Percentiles rank a stretch among this genome's conserved stretches.
phyloP scores from a whole-genome alignment of 2,113 vertebrate species.

The Aix galericulata region DNA sequence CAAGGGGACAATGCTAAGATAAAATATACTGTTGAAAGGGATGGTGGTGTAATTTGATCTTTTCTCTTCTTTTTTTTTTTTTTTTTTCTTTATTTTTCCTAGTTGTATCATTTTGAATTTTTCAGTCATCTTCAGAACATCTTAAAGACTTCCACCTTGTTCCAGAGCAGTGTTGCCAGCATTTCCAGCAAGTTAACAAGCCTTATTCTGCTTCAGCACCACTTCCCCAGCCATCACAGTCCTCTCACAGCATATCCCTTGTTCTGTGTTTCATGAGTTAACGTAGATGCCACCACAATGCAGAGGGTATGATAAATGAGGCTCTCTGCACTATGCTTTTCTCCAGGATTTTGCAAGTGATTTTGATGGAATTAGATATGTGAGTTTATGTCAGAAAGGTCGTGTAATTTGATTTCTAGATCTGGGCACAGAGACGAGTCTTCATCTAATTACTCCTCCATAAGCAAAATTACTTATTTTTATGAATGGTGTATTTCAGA shows the following conservation, averaged over 20 bases:
- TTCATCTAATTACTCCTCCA: not conserved
- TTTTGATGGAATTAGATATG: not conserved
- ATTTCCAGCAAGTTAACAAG: not conserved
- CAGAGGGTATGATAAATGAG: not conserved
- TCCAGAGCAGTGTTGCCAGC: not conserved
- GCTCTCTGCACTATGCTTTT: not conserved
- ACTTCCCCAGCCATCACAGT: not conserved
- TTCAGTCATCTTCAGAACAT: not conserved
- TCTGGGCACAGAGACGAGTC: not conserved
- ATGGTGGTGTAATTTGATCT: not conserved
- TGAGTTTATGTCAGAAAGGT: not conserved
- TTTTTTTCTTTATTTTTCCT: not conserved
- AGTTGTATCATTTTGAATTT: not conserved
- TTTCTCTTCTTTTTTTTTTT: not conserved
- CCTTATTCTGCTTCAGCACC: not conserved
- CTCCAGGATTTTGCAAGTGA: not conserved
- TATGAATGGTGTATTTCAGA: not conserved
- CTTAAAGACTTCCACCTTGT: not conserved
- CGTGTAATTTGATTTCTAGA: not conserved
- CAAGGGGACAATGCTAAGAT: not conserved
- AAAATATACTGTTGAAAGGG: not conserved
- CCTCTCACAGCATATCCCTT: not conserved
- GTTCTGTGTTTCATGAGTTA: not conserved
- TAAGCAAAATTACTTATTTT: not conserved
- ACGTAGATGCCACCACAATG: accelerated